A percentile compares a stretch with the other conserved stretches of the same genome.
phyloP scores from a whole-genome alignment of 2,797 vertebrate species.

The Todus mexicanus region DNA sequence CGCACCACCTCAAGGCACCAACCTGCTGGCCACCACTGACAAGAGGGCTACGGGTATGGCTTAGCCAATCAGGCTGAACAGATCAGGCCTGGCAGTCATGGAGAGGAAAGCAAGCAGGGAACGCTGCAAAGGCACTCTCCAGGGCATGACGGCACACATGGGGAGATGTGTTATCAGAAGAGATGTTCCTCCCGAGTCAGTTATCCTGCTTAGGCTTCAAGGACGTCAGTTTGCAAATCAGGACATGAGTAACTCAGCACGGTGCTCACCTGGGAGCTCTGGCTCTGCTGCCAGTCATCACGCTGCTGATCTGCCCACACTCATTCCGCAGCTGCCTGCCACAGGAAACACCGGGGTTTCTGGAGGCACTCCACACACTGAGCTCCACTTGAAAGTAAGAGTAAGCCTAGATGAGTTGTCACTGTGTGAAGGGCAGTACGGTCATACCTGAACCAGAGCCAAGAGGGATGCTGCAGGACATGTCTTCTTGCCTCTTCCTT shows the following conservation, averaged over 20 bases:
- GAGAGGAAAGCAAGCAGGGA: background rate
- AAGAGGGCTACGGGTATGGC: background rate
- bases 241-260: background rate
- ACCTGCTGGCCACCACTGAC: rapidly evolving
- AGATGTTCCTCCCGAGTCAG: background rate
- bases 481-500: background rate
- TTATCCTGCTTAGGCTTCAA: background rate
- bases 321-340: background rate
- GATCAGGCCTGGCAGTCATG: background rate
- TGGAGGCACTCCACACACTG: background rate
- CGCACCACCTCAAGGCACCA: background rate
- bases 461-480: background rate
- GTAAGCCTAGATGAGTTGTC: background rate
- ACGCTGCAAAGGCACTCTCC: rapidly evolving
- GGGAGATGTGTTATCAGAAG: background rate
- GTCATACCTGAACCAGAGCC: background rate
- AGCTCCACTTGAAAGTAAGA: background rate
- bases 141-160: rapidly evolving
- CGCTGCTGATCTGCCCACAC: background rate
- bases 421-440: background rate
- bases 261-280: background rate
- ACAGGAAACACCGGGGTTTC: background rate
- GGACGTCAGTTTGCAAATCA: background rate
- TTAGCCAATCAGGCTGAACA: background rate
- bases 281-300: background rate